Conservation (phyloP, 2,797 vertebrate genomes). For the Dermochelys coriacea region DNA sequence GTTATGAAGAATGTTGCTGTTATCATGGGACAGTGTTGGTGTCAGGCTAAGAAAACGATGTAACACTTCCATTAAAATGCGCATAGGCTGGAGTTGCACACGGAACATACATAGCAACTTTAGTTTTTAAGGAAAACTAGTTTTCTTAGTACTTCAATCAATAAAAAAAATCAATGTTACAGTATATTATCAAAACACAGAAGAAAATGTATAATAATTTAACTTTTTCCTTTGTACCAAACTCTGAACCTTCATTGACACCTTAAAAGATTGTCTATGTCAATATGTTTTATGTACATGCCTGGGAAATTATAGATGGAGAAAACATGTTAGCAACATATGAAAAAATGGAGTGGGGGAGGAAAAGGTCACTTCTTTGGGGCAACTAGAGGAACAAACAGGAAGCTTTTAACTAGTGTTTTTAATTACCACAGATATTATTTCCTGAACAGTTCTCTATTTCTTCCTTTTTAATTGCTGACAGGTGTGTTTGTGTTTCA, state of each 20-base stretch:
- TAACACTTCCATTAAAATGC: background rate
- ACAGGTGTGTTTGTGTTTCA: constrained; percentile 94
- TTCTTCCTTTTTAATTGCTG: constrained; percentile 96
- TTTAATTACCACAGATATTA: constrained; percentile 99
- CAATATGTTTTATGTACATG: background rate
- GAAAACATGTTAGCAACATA: constrained; percentile 70
- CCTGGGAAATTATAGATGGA: constrained; percentile 35
- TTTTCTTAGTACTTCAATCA: background rate
- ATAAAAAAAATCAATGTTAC: background rate
- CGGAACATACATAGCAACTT: background rate
- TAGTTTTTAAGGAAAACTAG: background rate
- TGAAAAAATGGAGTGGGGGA: constrained; percentile 81
- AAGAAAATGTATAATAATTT: background rate
- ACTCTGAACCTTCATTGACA: background rate
- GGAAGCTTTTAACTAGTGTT: constrained; percentile 99
- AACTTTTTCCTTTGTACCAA: background rate
- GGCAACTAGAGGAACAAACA: constrained; percentile 89
- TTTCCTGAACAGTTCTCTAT: constrained; percentile 94
- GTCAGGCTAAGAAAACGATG: background rate
- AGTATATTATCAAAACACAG: background rate
- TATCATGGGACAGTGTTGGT: background rate
- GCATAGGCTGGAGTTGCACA: background rate
- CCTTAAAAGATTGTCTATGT: background rate
- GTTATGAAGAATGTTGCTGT: background rate
- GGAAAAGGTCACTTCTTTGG: constrained; percentile 83